Evolutionary conservation across 2,113 vertebrate genomes (phyloP).

Genomic region (Passer domesticus): DNA sequence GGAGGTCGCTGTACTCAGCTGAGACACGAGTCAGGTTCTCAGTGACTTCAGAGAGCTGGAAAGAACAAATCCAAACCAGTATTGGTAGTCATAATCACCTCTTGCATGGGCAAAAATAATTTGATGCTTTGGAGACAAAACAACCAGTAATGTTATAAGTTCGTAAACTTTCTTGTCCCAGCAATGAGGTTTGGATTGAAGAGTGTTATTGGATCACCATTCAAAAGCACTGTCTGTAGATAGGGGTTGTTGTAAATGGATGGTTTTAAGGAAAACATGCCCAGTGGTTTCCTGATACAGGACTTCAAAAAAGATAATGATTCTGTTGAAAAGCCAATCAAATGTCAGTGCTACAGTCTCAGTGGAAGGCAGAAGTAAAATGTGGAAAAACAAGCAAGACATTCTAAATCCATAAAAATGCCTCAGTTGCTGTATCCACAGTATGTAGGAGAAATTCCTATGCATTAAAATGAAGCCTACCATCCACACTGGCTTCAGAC

Average conservation of each 20-base stretch:
- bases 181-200: neutral
- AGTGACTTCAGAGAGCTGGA: neutral
- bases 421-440: neutral
- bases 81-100: neutral
- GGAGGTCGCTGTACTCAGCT: neutral
- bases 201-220: neutral
- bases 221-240: neutral
- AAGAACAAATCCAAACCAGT: neutral
- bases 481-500: neutral
- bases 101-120: neutral
- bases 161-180: neutral
- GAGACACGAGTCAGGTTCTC: neutral
- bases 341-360: neutral
- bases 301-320: neutral
- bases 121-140: neutral
- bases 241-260: too few relatives aligned
- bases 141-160: neutral
- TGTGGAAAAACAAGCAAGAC: neutral
- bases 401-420: neutral
- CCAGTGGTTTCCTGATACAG: neutral
- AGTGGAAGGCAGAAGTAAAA: rapidly evolving
- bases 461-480: neutral
- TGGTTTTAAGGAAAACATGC: neutral
- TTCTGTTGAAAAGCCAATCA: neutral
- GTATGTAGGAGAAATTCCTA: neutral